phyloP scores from a whole-genome alignment of 2,888 invertebrate species.

The Drosophila prolongata region DNA sequence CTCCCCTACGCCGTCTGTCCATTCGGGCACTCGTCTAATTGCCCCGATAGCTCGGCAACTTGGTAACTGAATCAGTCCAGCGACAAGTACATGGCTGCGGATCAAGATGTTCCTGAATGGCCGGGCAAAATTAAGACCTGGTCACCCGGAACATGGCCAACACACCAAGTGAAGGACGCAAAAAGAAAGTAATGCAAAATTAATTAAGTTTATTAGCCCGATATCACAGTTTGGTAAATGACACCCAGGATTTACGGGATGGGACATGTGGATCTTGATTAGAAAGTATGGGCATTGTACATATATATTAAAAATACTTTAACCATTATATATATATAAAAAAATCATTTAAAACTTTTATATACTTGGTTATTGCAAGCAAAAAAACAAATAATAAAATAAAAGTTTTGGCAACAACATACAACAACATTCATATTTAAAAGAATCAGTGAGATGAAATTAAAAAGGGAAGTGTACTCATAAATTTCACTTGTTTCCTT shows the following conservation, averaged over 20 bases:
- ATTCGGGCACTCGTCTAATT: constrained; percentile 28
- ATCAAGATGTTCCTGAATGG: constrained; percentile 30
- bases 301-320: too few species aligned
- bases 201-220: constrained; percentile 29
- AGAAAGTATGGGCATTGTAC: not conserved
- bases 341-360: too few species aligned
- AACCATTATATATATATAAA: too few species aligned
- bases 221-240: not conserved
- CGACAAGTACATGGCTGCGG: constrained; percentile 28
- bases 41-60: constrained; percentile 22
- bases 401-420: too few species aligned
- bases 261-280: constrained; percentile 2
- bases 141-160: constrained; percentile 13
- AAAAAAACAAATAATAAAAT: too few species aligned
- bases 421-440: too few species aligned
- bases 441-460: too few species aligned
- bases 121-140: constrained; percentile 10
- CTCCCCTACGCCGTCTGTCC: not conserved
- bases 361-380: too few species aligned
- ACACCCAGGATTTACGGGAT: not conserved
- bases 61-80: constrained; percentile 39
- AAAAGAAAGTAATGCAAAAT: constrained; percentile 32
- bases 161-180: constrained; percentile 18
- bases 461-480: too few species aligned
- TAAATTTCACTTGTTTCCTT: too few species aligned